Percentiles rank a stretch among this genome's conserved stretches.
These are phyloP conservation scores for Hemicordylus capensis DNA, from an alignment of 2,113 vertebrate genomes.

Conservation along the genomic window DNA sequence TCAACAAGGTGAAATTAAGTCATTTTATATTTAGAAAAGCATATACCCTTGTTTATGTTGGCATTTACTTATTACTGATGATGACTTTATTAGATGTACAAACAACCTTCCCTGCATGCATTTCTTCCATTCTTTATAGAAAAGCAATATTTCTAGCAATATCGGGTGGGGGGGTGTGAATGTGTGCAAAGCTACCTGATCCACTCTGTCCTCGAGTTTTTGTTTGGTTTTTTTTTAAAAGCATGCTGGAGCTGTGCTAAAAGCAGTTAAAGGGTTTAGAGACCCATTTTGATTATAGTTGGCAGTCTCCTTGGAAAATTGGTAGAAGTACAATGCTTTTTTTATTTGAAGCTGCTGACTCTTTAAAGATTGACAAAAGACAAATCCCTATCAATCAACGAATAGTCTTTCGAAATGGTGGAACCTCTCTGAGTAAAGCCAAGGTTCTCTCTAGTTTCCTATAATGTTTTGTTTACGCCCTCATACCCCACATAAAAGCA, in stretches of 20 bases:
- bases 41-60: constrained; percentile 45
- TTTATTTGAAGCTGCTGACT: neutral
- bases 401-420: neutral
- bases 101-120: neutral
- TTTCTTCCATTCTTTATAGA: neutral
- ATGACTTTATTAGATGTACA: constrained; percentile 26
- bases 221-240: neutral
- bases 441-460: neutral
- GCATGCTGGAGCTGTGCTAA: neutral
- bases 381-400: neutral
- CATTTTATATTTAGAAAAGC: constrained; percentile 52
- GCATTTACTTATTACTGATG: constrained; percentile 35
- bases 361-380: neutral
- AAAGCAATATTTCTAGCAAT: constrained; percentile 1
- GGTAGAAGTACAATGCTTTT: neutral
- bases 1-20: constrained; percentile 53
- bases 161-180: neutral
- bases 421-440: neutral
- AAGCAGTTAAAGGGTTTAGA: neutral
- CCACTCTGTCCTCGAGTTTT: neutral
- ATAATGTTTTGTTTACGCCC: neutral
- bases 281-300: neutral
- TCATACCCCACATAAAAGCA: neutral
- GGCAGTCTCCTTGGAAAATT: neutral
- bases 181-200: neutral